Evolutionary conservation across 2,888 invertebrate species (phyloP).

Genomic region (Epiblema foenella): DNA sequence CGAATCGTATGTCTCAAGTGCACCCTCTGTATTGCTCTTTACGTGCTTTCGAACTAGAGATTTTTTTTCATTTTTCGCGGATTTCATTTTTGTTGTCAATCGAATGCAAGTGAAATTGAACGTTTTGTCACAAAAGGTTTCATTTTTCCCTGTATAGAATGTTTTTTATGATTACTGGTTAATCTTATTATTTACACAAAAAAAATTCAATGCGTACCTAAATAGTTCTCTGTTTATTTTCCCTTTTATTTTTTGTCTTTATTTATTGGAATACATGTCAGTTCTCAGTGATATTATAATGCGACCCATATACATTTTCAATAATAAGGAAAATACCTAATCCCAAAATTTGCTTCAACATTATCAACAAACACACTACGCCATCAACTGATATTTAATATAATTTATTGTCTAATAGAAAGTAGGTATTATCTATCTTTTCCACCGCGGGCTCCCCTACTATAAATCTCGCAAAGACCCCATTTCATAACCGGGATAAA

Average conservation of each 20-base stretch:
- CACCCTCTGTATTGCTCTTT: constrained; percentile 17
- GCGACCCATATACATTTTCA: too few relatives aligned
- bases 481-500: constrained; percentile 40
- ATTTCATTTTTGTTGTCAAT: not conserved
- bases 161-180: not conserved
- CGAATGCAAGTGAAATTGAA: not conserved
- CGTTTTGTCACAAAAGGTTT: not conserved
- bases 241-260: too few relatives aligned
- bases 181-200: too few relatives aligned
- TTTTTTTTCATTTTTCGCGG: constrained; percentile 21
- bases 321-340: not conserved
- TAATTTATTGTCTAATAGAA: not conserved
- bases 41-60: constrained; percentile 1
- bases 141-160: not conserved
- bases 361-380: not conserved
- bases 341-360: not conserved
- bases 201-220: too few relatives aligned
- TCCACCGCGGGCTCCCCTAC: not conserved
- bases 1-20: not conserved
- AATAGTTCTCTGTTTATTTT: too few relatives aligned
- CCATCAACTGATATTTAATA: not conserved
- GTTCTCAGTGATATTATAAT: too few relatives aligned
- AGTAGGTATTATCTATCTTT: not conserved
- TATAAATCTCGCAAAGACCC: constrained; percentile 32
- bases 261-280: too few relatives aligned